These are phyloP conservation scores for Rhopalosiphum maidis DNA, from an alignment of 1,140 invertebrate genomes.

Conservation along the genomic window DNA sequence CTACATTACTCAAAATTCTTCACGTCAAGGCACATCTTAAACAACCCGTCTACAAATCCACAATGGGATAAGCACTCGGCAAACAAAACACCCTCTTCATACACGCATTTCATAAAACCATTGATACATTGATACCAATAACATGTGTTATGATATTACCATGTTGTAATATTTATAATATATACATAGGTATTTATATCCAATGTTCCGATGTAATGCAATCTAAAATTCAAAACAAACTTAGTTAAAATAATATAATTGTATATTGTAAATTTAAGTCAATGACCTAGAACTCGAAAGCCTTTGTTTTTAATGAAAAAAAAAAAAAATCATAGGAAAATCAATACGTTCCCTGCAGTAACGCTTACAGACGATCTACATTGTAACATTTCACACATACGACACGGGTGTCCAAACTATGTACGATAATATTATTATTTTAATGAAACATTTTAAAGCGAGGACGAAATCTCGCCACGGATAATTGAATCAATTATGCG, in stretches of 20 bases:
- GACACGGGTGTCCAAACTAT: background rate
- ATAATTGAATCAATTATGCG: background rate
- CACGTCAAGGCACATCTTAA: background rate
- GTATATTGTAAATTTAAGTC: background rate
- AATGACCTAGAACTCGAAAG: background rate
- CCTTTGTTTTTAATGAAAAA: background rate
- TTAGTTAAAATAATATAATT: background rate
- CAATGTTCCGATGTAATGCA: no score
- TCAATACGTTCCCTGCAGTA: no score
- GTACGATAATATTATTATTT: background rate
- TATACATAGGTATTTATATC: no score
- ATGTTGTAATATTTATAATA: background rate
- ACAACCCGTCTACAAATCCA: background rate
- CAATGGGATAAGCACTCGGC: background rate
- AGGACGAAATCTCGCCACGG: background rate
- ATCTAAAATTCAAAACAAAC: no score
- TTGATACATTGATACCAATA: background rate
- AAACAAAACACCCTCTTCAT: background rate
- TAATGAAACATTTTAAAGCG: background rate
- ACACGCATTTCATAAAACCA: background rate
- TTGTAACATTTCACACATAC: background rate
- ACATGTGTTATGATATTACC: background rate
- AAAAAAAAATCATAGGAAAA: no score
- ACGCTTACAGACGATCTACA: background rate
- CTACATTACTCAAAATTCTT: background rate